Percentiles rank a stretch among this genome's conserved stretches.
phyloP scores from a whole-genome alignment of 2,888 invertebrate genomes.

The Imbricaverruca yamaguchii region DNA sequence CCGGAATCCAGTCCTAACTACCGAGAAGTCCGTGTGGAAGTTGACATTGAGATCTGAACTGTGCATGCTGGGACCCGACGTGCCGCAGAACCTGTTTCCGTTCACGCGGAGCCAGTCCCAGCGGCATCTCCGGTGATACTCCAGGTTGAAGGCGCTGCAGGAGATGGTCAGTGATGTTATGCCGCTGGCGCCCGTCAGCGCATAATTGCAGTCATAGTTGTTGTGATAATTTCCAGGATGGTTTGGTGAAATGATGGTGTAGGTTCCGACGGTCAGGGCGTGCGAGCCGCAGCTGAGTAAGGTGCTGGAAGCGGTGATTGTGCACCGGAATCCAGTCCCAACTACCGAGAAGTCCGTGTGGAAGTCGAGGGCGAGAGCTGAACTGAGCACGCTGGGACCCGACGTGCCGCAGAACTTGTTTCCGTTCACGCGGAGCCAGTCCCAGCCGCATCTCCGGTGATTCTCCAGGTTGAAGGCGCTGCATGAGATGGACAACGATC shows the following conservation, averaged over 20 bases:
- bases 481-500: neutral
- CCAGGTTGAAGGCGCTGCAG: neutral
- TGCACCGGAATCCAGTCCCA: neutral
- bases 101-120: neutral
- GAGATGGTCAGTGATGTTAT: too few relatives aligned
- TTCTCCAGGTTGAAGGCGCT: neutral
- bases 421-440: neutral
- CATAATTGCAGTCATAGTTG: neutral
- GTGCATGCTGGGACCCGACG: neutral
- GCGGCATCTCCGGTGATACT: neutral
- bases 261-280: neutral
- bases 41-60: neutral
- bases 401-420: neutral
- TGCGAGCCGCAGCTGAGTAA: too few relatives aligned
- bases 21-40: neutral
- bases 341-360: neutral
- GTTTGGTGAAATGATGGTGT: neutral
- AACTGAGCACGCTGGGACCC: neutral
- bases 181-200: neutral
- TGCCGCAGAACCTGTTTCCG: neutral
- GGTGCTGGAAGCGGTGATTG: too few relatives aligned
- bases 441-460: neutral
- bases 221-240: neutral
- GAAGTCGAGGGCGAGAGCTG: neutral
- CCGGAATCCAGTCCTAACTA: neutral